Conservation (phyloP, 2,797 vertebrate species). For the Neosilurus mollespiculum region DNA sequence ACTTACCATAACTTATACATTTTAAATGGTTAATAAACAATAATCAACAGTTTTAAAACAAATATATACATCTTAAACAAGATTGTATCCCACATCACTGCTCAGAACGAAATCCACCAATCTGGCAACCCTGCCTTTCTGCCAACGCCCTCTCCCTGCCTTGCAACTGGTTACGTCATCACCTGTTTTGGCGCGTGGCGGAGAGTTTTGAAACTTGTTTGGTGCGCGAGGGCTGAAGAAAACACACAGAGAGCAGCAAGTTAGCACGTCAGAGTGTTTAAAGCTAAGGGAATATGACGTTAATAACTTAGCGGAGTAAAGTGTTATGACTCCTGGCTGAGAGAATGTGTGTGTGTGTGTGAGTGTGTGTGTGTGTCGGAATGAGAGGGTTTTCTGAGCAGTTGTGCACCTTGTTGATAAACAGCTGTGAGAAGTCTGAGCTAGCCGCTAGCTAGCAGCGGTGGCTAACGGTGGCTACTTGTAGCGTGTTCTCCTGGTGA, state of each 20-base stretch:
- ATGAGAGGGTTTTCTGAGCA: not conserved
- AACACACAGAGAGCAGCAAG: not conserved
- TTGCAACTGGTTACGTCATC: conserved; percentile 7
- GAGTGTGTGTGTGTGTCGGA: not conserved
- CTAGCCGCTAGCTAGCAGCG: not conserved
- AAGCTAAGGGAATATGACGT: not conserved
- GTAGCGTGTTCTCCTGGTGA: not conserved
- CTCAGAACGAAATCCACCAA: not conserved
- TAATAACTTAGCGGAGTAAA: not conserved
- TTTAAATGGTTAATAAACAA: not conserved
- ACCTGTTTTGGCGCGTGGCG: conserved; percentile 40
- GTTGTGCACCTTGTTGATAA: not conserved
- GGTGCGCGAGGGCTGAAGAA: conserved; percentile 11
- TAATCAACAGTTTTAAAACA: not conserved
- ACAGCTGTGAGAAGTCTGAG: not conserved
- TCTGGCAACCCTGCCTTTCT: not conserved
- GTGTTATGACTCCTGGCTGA: not conserved
- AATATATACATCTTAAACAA: not conserved
- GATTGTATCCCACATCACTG: not conserved
- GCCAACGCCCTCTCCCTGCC: not conserved
- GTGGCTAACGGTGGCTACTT: not conserved
- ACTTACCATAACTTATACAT: not conserved
- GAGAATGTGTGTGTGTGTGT: not conserved
- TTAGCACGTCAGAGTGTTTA: not conserved
- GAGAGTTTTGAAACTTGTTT: conserved; percentile 24